Conservation (phyloP, 2,797 vertebrate genomes). For the Heteromormyrus szaboi region DNA sequence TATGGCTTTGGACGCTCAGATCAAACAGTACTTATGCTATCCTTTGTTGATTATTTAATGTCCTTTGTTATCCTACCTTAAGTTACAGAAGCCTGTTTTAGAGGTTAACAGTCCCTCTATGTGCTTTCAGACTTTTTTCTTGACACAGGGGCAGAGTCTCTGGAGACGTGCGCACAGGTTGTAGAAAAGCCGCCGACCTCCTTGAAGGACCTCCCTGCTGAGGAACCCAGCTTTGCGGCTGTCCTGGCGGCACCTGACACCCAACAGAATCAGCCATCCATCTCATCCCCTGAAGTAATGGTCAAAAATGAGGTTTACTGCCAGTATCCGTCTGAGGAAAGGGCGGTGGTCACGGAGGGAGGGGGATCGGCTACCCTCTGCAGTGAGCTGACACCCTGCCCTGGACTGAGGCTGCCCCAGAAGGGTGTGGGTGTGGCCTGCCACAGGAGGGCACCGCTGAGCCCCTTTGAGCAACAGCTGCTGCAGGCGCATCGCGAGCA, state of each 20-base stretch:
- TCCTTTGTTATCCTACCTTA: neutral
- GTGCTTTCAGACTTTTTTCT: conserved; percentile 9
- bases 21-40: neutral
- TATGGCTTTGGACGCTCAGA: neutral
- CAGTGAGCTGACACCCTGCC: neutral
- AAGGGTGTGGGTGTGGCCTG: neutral
- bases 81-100: neutral
- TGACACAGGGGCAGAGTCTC: conserved; percentile 2
- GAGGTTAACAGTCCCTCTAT: neutral
- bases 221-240: neutral
- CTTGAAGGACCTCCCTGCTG: neutral
- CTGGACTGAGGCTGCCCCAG: neutral
- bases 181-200: neutral
- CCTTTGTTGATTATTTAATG: neutral
- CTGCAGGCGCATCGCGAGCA: conserved; percentile 26
- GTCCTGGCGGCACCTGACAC: neutral
- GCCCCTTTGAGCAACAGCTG: conserved; percentile 29
- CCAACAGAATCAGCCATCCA: neutral
- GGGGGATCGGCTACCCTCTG: neutral
- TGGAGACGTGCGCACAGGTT: neutral
- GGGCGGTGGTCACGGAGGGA: neutral
- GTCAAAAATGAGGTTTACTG: conserved; percentile 14
- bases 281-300: neutral
- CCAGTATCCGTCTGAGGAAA: neutral
- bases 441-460: neutral